A percentile compares a stretch with the other conserved stretches of the same genome.
These are phyloP conservation scores for Pygmarrhopalites habei DNA, from an alignment of 1,140 invertebrate species.

Conservation along the genomic window DNA sequence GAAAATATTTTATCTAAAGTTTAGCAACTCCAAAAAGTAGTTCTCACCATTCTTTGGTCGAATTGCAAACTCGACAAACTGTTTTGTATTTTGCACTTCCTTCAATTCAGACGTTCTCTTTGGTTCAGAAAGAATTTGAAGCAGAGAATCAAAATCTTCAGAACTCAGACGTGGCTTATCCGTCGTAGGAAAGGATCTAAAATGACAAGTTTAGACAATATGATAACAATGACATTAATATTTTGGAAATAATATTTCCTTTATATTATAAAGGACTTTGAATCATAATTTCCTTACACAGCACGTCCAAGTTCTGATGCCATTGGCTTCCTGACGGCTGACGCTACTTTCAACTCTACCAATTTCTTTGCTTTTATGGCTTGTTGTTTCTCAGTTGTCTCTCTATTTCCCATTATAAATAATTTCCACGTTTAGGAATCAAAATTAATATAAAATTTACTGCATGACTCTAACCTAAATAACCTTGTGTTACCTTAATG, in stretches of 20 bases:
- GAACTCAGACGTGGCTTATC: background rate
- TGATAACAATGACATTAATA: background rate
- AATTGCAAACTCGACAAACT: slow-evolving; percentile 12
- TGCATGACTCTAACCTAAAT: too few relatives aligned
- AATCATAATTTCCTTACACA: background rate
- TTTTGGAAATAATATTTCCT: background rate
- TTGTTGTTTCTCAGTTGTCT: too few relatives aligned
- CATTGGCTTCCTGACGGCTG: background rate
- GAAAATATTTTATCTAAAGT: too few relatives aligned
- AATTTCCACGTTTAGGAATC: background rate
- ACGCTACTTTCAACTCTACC: too few relatives aligned
- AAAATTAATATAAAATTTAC: background rate
- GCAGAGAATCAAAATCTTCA: slow-evolving; percentile 31
- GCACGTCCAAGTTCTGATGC: background rate
- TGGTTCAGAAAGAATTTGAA: slow-evolving; percentile 17
- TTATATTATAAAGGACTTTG: background rate
- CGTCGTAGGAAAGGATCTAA: background rate
- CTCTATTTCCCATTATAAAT: background rate
- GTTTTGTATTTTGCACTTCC: background rate
- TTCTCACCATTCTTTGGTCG: too few relatives aligned
- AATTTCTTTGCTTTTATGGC: too few relatives aligned
- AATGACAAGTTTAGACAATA: background rate
- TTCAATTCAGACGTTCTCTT: background rate
- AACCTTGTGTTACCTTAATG: too few relatives aligned
- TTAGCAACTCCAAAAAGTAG: too few relatives aligned